phyloP scores from a whole-genome alignment of 1,140 invertebrate species.

The Formica exsecta region DNA sequence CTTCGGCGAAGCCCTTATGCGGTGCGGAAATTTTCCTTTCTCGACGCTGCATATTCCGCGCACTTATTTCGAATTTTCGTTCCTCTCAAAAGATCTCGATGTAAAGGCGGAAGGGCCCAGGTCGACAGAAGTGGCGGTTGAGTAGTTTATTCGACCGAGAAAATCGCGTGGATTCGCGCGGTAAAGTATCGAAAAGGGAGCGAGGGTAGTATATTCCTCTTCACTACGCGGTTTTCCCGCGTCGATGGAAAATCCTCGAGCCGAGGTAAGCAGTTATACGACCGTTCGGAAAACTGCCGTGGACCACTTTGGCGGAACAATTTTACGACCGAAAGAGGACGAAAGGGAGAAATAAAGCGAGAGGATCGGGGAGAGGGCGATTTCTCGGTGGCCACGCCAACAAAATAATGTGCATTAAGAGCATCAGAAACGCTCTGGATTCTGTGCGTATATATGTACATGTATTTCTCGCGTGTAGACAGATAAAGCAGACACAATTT shows the following conservation, averaged over 20 bases:
- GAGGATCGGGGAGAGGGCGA: background rate
- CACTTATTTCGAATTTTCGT: constrained; percentile 56
- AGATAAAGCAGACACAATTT: background rate
- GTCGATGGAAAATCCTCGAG: constrained; percentile 47
- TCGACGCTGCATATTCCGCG: constrained; percentile 17
- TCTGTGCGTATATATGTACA: background rate
- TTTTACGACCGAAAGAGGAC: constrained; percentile 66
- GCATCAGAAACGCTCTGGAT: background rate
- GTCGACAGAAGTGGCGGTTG: background rate
- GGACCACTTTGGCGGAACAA: constrained; percentile 55
- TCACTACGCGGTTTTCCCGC: background rate
- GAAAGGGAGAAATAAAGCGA: constrained; percentile 33
- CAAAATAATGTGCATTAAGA: constrained; percentile 31
- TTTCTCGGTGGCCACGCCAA: constrained; percentile 11
- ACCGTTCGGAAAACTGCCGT: constrained; percentile 62
- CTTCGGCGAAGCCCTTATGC: constrained; percentile 4
- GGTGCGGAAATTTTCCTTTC: constrained; percentile 15
- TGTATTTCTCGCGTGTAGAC: background rate
- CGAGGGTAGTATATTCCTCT: constrained; percentile 15
- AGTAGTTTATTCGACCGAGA: constrained; percentile 33
- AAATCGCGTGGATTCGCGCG: constrained; percentile 38
- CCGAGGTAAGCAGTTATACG: constrained; percentile 63
- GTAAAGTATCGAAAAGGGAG: constrained; percentile 47
- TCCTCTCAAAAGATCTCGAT: constrained; percentile 2
- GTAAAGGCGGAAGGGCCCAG: constrained; percentile 1